Evolutionary conservation across 2,888 invertebrate genomes (phyloP), one percentile per base, ranked within the genome.

Genomic region (Isoperla grammatica): DNA sequence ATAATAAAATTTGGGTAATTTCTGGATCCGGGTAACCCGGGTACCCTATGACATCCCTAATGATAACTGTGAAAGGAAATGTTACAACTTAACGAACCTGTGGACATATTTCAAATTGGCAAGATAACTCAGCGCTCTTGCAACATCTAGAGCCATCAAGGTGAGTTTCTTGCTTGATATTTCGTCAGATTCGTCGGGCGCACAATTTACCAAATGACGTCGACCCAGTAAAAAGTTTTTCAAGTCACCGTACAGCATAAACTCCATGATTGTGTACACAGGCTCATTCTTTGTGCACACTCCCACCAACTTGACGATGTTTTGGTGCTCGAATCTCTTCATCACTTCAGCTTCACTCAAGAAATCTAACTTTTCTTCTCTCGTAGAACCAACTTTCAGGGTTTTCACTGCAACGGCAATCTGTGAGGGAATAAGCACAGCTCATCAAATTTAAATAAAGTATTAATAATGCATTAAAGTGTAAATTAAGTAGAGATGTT

Each of bases 311-410:
- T 85, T 83, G 12, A 95, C 87, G 57, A 95, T 87, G 73, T 95
- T 95, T 69, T 86, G 85, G 72, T 95, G 94, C 59, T 91, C 88
- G 73, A 95, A 93, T 49, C 90, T 81, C 72, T 95, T 95, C 95
- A 95, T 95, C 19, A 92, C 87, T 72, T 95, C 93, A 1, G 95
- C 94, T 74, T 95, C 95, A 56, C 91, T 88, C 40, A 95, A 78
- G 70, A 95, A 95, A 73, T 95, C 94, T 19, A 94, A 76, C 72
- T 93, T 93, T 70, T 92, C 91, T 67, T 94, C 93, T 1, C 87
- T 84, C 8, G 82, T 81, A 1, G 90, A 89, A 2, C 90, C 90
- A 39, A 85, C 78, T 74, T 94, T 93, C 2, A 95, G 78, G 0
- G 94, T 93, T 74, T 95, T 95, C 0, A 95, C 90, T 11, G 92